Conservation (phyloP, 2,797 vertebrate genomes). For the Onychomys torridus region DNA sequence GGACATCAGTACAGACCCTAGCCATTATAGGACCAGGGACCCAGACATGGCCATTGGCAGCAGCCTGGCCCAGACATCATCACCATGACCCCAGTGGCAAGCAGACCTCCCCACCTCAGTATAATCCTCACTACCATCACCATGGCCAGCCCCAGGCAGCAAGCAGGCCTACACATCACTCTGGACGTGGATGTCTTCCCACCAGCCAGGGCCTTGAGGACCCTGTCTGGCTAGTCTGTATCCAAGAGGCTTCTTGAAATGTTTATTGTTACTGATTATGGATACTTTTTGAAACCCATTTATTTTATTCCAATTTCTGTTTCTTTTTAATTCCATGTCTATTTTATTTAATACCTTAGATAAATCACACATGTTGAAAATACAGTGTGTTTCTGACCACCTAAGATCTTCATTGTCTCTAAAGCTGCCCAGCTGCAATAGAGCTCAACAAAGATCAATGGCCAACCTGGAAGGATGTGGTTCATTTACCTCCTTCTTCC, state of each 20-base stretch:
- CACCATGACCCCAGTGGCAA: too few relatives aligned
- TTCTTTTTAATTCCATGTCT: conserved; percentile 22
- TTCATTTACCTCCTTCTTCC: background rate
- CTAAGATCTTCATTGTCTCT: background rate
- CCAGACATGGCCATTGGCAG: too few relatives aligned
- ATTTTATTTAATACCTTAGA: background rate
- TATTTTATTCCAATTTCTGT: conserved; percentile 15
- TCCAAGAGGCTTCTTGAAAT: background rate
- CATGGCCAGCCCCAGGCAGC: too few relatives aligned
- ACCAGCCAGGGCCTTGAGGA: too few relatives aligned
- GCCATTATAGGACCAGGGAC: too few relatives aligned
- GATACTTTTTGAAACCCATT: background rate
- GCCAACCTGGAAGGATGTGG: background rate
- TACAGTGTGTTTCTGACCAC: background rate
- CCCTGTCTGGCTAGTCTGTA: too few relatives aligned
- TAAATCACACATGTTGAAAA: background rate
- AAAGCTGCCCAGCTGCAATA: background rate
- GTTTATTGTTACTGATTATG: background rate
- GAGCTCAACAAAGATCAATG: background rate
- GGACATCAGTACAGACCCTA: too few relatives aligned
- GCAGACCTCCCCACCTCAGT: too few relatives aligned
- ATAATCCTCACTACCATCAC: too few relatives aligned
- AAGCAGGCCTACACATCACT: too few relatives aligned
- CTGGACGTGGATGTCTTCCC: too few relatives aligned
- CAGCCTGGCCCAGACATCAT: too few relatives aligned